Conservation (phyloP, 2,797 vertebrate genomes). For the Buphagus erythrorhynchus region DNA sequence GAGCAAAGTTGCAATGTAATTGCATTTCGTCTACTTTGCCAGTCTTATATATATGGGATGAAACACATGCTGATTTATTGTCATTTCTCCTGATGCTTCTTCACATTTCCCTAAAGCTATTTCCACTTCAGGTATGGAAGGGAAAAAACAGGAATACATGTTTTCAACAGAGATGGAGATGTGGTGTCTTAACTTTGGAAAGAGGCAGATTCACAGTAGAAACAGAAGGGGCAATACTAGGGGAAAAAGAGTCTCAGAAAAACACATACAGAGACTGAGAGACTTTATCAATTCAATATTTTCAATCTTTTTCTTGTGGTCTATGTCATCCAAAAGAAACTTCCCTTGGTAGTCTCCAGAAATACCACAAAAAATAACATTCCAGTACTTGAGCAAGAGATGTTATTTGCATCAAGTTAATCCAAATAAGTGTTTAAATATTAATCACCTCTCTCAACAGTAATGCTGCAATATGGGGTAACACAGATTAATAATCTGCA, state of each 20-base stretch:
- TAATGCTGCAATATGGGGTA: not conserved
- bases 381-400: not conserved
- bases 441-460: not conserved
- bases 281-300: not conserved
- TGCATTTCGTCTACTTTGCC: not conserved
- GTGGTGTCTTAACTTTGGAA: not conserved
- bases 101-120: not conserved
- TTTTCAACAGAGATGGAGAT: not conserved
- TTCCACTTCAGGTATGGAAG: not conserved
- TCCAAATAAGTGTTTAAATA: not conserved
- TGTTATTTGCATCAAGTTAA: not conserved
- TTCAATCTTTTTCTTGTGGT: not conserved
- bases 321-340: not conserved
- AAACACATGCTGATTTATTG: rapidly evolving
- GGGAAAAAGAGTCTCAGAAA: not conserved
- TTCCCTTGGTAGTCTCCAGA: not conserved
- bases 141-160: not conserved
- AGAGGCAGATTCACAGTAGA: not conserved
- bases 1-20: not conserved
- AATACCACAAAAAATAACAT: not conserved
- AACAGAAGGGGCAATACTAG: not conserved
- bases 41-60: not conserved
- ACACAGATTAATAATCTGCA: not conserved
- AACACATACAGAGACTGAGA: not conserved
- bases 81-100: not conserved